A percentile compares a stretch with the other conserved stretches of the same genome.
Evolutionary conservation across 2,797 vertebrate species (phyloP).

Genomic region (Syngnathus acus): DNA sequence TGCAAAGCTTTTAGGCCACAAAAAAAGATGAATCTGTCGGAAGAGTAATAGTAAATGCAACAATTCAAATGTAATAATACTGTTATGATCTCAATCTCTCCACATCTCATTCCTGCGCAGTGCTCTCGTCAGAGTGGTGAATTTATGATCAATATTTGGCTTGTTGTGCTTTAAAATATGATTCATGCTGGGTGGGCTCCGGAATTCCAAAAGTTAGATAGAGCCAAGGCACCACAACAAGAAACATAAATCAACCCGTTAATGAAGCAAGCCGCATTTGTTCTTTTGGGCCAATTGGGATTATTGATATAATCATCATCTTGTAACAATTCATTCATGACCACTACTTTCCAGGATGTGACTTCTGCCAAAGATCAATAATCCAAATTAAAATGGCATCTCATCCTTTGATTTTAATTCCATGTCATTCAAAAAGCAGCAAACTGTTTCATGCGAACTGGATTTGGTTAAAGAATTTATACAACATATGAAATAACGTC

Average conservation of each 20-base stretch:
- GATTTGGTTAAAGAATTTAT: neutral
- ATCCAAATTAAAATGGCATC: neutral
- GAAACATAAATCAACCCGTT: neutral
- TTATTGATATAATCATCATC: neutral
- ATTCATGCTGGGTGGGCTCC: slow-evolving; percentile 2
- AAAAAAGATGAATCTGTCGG: neutral
- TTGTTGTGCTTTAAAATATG: neutral
- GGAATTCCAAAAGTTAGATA: neutral
- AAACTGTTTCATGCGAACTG: neutral
- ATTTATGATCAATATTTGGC: slow-evolving; percentile 4
- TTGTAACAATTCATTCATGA: neutral
- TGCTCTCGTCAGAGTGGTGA: neutral
- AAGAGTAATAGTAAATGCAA: neutral
- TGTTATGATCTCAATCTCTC: slow-evolving; percentile 30
- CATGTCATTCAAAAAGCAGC: neutral
- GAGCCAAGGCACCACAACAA: neutral
- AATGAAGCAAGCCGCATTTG: neutral
- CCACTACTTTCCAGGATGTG: neutral
- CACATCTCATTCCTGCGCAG: slow-evolving; percentile 10
- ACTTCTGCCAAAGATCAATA: neutral
- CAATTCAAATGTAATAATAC: neutral
- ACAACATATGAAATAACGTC: neutral
- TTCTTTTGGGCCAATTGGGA: neutral
- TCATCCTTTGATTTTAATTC: neutral
- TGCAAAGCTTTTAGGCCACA: neutral